phyloP scores from a whole-genome alignment of 2,113 vertebrate genomes.

The Psammodynastes pulverulentus region DNA sequence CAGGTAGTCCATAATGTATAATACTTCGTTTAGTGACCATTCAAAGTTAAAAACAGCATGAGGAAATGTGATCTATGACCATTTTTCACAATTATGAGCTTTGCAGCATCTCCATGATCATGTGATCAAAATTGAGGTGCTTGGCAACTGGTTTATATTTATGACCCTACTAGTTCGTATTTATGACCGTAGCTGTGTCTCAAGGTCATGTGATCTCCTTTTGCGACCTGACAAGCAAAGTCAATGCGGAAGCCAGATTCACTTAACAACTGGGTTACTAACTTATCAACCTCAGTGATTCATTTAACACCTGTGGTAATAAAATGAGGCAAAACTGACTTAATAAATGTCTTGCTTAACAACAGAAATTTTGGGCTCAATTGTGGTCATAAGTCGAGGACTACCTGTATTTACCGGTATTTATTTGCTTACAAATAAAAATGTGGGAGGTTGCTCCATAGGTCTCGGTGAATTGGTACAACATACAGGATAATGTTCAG shows the following conservation, averaged over 20 bases:
- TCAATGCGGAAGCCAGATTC: not conserved
- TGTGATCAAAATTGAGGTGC: not conserved
- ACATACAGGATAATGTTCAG: not conserved
- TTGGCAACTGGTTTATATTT: not conserved
- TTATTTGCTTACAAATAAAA: not conserved
- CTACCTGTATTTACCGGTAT: not conserved
- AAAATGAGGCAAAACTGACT: not conserved
- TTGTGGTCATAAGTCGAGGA: not conserved
- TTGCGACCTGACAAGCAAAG: not conserved
- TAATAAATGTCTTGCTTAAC: not conserved
- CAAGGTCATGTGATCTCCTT: not conserved
- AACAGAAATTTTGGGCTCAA: not conserved
- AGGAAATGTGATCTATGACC: not conserved
- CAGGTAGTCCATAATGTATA: not conserved
- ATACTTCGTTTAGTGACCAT: not conserved
- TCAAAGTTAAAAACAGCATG: not conserved
- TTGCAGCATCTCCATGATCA: not conserved
- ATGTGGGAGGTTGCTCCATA: not conserved
- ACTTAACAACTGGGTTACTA: not conserved
- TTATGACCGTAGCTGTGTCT: not conserved
- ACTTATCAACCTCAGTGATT: not conserved
- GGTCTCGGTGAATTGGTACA: not conserved
- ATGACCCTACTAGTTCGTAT: not conserved
- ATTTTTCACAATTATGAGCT: not conserved
- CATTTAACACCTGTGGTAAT: not conserved